phyloP scores from a whole-genome alignment of 2,888 invertebrate genomes.

The Erebia ligea region DNA sequence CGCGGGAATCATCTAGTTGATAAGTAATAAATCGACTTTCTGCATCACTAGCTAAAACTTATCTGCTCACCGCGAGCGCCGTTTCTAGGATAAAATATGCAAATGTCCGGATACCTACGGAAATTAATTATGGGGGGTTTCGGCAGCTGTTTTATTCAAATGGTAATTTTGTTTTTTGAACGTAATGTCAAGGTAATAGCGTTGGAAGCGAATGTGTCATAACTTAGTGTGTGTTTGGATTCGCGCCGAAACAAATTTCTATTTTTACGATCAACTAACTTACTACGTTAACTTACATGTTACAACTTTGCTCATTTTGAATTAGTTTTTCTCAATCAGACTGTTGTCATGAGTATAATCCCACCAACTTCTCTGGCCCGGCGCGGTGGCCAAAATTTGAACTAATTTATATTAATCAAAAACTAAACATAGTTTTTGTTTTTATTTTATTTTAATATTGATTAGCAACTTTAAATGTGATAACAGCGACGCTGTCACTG shows the following conservation, averaged over 20 bases:
- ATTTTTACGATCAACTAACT: background rate
- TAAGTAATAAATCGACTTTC: background rate
- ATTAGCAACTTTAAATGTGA: too few species aligned
- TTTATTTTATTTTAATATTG: too few species aligned
- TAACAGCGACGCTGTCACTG: too few species aligned
- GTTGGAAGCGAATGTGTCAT: constrained; percentile 18
- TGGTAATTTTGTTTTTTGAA: constrained; percentile 53
- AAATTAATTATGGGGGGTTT: constrained; percentile 57
- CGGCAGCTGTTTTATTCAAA: constrained; percentile 63
- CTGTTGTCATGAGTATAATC: too few species aligned
- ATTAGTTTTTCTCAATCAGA: too few species aligned
- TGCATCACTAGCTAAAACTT: constrained; percentile 47
- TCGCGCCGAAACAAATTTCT: constrained; percentile 20
- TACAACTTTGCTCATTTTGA: too few species aligned
- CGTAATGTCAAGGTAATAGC: constrained; percentile 39
- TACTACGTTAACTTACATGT: background rate
- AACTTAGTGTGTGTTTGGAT: constrained; percentile 23
- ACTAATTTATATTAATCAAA: too few species aligned
- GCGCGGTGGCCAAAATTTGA: too few species aligned
- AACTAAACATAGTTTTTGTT: too few species aligned
- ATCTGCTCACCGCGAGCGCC: constrained; percentile 47
- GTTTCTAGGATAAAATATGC: constrained; percentile 56
- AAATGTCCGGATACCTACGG: constrained; percentile 52
- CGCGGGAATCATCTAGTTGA: background rate
- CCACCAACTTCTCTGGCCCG: too few species aligned